phyloP scores from a whole-genome alignment of 2,113 vertebrate species.

The Triplophysa rosa region DNA sequence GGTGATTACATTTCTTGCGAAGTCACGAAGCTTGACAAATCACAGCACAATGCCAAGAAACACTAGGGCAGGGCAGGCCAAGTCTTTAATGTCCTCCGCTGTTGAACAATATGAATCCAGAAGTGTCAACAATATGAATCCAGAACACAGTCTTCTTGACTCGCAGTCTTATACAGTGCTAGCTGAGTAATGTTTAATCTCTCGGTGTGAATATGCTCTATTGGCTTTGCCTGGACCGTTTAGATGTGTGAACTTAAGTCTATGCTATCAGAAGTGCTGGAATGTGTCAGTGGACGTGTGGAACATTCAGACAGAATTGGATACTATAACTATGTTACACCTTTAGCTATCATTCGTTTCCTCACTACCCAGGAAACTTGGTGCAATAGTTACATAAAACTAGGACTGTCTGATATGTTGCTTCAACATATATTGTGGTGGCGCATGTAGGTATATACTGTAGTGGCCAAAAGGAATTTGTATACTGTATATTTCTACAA shows the following conservation, averaged over 20 bases:
- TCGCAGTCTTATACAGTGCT: not conserved
- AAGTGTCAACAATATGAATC: slow-evolving; percentile 52
- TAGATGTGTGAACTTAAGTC: not conserved
- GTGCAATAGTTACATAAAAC: no score
- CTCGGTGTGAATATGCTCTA: not conserved
- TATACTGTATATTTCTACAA: no score
- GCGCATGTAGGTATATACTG: no score
- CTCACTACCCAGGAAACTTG: not conserved
- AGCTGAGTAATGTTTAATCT: slow-evolving; percentile 1
- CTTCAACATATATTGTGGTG: no score
- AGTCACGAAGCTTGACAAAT: not conserved
- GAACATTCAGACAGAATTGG: not conserved
- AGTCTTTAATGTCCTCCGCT: not conserved
- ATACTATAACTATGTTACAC: not conserved
- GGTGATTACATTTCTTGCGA: not conserved
- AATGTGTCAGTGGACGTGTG: not conserved
- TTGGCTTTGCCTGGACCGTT: not conserved
- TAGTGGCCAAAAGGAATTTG: no score
- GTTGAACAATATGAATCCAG: slow-evolving; percentile 33
- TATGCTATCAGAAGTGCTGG: not conserved
- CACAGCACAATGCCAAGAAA: slow-evolving; percentile 14
- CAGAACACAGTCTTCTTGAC: not conserved
- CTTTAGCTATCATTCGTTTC: not conserved
- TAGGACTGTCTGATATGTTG: no score
- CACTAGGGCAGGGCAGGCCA: not conserved